Percentiles rank a stretch among this genome's conserved stretches.
Evolutionary conservation across 2,888 invertebrate genomes (phyloP).

Genomic region (Erebia epiphron): DNA sequence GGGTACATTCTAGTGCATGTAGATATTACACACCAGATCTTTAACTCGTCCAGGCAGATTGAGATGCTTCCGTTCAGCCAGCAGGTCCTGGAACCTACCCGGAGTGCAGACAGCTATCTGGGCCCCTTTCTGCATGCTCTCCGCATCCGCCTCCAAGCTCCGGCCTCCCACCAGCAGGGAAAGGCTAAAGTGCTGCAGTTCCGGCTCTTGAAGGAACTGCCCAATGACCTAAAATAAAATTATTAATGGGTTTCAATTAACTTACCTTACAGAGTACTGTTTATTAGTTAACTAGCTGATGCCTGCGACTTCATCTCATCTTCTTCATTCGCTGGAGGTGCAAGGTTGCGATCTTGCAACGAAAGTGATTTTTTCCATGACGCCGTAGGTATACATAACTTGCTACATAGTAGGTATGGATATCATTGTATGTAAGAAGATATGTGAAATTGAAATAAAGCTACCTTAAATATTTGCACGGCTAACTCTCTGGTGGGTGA

Average conservation of each 20-base stretch:
- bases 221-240: conserved; percentile 66
- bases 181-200: conserved; percentile 77
- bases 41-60: conserved; percentile 89
- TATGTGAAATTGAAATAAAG: neutral
- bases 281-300: too few species aligned
- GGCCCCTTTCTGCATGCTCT: conserved; percentile 86
- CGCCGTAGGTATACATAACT: too few species aligned
- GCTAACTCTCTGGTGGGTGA: conserved; percentile 98
- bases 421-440: too few species aligned
- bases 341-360: too few species aligned
- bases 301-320: too few species aligned
- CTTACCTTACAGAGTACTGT: too few species aligned
- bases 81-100: conserved; percentile 94
- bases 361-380: too few species aligned
- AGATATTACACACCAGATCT: conserved; percentile 83
- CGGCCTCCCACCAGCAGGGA: conserved; percentile 92
- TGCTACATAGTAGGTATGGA: too few species aligned
- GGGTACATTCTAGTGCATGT: too few species aligned
- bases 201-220: conserved; percentile 75
- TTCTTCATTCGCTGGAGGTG: too few species aligned
- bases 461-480: conserved; percentile 90
- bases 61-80: conserved; percentile 87
- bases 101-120: conserved; percentile 97
- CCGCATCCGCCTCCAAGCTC: conserved; percentile 89
- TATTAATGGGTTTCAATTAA: too few species aligned